A percentile compares a stretch with the other conserved stretches of the same genome.
These are phyloP conservation scores for Conomelus anceps DNA, from an alignment of 2,888 invertebrate species.

Conservation along the genomic window DNA sequence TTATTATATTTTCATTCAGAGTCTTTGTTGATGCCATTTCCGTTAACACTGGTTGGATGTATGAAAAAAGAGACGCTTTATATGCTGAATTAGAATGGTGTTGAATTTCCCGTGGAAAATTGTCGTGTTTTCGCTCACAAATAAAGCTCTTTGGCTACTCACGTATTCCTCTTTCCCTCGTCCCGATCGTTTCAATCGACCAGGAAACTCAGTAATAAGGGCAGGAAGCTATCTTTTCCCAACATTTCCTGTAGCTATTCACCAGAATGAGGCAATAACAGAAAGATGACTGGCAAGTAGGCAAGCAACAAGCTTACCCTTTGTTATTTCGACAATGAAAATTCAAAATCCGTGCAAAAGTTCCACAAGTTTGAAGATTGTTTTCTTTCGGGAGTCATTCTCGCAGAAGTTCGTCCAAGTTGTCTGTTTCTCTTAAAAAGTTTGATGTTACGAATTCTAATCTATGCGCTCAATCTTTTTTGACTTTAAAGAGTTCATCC, in stretches of 20 bases:
- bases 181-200: neutral
- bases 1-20: neutral
- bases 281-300: neutral
- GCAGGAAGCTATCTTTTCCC: neutral
- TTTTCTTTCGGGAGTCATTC: neutral
- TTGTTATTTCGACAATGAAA: neutral
- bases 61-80: neutral
- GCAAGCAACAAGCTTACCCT: neutral
- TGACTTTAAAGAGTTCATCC: neutral
- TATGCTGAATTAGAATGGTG: neutral
- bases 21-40: neutral
- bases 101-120: neutral
- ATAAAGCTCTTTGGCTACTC: neutral
- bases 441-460: neutral
- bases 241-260: neutral
- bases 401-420: neutral
- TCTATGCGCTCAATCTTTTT: neutral
- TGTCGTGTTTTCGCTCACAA: neutral
- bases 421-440: neutral
- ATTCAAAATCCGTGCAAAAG: neutral
- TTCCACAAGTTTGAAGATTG: neutral
- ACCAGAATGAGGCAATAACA: neutral
- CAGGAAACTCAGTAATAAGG: neutral
- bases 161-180: neutral
- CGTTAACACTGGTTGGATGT: neutral